phyloP scores from a whole-genome alignment of 2,113 vertebrate genomes.

The Fulmarus glacialis region DNA sequence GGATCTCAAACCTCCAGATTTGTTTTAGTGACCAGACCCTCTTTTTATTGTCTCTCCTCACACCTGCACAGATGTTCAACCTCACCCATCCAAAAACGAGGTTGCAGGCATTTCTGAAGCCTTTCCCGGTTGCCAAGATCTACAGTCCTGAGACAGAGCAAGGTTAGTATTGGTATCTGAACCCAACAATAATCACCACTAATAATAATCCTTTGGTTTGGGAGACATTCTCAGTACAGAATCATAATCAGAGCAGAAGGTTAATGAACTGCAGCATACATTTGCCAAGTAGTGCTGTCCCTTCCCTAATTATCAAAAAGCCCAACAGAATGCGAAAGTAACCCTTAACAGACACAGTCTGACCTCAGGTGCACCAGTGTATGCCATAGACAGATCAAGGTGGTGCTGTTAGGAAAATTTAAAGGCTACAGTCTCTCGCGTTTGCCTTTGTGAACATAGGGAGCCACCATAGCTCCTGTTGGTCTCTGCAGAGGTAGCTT shows the following conservation, averaged over 20 bases:
- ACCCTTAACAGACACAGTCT: not conserved
- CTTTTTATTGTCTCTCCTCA: not conserved
- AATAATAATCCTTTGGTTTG: not conserved
- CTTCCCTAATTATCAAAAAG: not conserved
- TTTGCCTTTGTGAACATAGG: not conserved
- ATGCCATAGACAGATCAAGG: not conserved
- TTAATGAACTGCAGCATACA: not conserved
- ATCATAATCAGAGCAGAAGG: not conserved
- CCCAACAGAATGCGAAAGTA: not conserved
- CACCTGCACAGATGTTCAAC: not conserved
- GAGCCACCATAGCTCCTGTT: not conserved
- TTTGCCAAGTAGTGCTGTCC: not conserved
- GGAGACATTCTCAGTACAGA: not conserved
- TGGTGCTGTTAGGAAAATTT: not conserved
- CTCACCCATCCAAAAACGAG: not conserved
- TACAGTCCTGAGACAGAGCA: not conserved
- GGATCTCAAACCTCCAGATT: not conserved
- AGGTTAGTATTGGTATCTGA: not conserved
- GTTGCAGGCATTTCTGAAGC: not conserved
- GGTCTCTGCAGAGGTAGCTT: not conserved
- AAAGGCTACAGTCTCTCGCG: not conserved
- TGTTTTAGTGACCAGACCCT: not conserved
- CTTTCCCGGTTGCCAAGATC: not conserved
- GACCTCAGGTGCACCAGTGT: not conserved
- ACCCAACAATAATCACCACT: not conserved